Conservation (phyloP, 2,113 vertebrate species). For the Anguilla japonica region DNA sequence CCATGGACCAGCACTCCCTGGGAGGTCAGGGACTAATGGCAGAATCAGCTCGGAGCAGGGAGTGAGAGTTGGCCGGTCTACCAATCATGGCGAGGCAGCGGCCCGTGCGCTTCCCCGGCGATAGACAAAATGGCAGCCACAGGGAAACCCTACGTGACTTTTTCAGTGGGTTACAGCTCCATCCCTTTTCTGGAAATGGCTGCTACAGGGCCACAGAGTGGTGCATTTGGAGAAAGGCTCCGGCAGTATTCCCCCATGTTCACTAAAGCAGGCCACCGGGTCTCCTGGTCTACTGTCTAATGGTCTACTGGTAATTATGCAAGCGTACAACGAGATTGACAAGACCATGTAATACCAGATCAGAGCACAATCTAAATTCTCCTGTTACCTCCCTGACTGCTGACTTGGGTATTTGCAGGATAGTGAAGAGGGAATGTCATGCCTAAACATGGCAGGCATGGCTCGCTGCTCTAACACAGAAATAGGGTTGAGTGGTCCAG, state of each 20-base stretch:
- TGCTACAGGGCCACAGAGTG: constrained; percentile 33
- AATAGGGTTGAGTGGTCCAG: background rate
- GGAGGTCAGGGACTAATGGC: background rate
- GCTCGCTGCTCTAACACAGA: background rate
- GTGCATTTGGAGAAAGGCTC: constrained; percentile 26
- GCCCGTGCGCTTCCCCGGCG: constrained; percentile 16
- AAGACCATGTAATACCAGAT: background rate
- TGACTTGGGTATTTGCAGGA: background rate
- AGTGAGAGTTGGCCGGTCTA: background rate
- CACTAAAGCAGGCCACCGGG: constrained; percentile 21
- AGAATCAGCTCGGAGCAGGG: background rate
- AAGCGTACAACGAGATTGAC: background rate
- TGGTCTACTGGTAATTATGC: background rate
- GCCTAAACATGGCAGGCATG: background rate
- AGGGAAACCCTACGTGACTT: constrained; percentile 35
- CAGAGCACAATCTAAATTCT: background rate
- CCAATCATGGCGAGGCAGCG: constrained; percentile 31
- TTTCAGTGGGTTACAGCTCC: constrained; percentile 44
- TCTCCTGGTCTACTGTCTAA: background rate
- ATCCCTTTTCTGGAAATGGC: constrained; percentile 49
- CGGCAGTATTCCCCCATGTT: constrained; percentile 26
- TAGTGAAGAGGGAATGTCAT: background rate
- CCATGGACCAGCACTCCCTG: background rate
- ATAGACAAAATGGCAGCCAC: constrained; percentile 51
- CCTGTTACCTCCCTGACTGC: background rate